These are phyloP conservation scores for Daubentonia madagascariensis DNA, from an alignment of 2,113 vertebrate species.

Conservation along the genomic window DNA sequence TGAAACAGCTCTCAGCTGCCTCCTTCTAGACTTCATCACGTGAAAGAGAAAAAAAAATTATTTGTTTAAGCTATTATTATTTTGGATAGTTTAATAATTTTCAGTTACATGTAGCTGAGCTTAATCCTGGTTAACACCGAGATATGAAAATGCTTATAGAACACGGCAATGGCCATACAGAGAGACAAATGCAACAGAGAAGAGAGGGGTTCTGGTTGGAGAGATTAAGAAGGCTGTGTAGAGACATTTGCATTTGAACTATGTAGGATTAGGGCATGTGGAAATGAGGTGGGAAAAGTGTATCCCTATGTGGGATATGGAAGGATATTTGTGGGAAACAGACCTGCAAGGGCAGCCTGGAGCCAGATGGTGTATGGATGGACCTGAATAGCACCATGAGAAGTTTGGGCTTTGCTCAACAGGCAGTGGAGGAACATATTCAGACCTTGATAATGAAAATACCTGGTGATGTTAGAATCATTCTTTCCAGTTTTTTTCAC, in stretches of 20 bases:
- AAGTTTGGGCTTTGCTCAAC: neutral
- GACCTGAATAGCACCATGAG: neutral
- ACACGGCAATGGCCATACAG: neutral
- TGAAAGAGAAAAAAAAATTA: neutral
- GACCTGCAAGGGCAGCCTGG: neutral
- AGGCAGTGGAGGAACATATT: neutral
- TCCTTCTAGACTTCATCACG: neutral
- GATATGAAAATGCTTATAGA: neutral
- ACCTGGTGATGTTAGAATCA: neutral
- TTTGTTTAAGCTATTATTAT: neutral
- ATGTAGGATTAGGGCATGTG: neutral
- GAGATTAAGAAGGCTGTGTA: neutral
- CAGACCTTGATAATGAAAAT: neutral
- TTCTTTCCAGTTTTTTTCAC: neutral
- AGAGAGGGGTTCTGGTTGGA: neutral
- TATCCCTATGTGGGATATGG: neutral
- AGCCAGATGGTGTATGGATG: neutral
- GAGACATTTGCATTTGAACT: neutral
- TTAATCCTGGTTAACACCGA: neutral
- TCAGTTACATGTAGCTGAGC: neutral
- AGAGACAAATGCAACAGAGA: neutral
- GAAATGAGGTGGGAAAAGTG: neutral
- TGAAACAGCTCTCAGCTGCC: neutral
- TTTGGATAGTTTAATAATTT: conserved; percentile 6
- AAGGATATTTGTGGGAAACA: neutral